A percentile compares a stretch with the other conserved stretches of the same genome.
phyloP scores from a whole-genome alignment of 2,113 vertebrate genomes.

The Ploceus nigricollis region DNA sequence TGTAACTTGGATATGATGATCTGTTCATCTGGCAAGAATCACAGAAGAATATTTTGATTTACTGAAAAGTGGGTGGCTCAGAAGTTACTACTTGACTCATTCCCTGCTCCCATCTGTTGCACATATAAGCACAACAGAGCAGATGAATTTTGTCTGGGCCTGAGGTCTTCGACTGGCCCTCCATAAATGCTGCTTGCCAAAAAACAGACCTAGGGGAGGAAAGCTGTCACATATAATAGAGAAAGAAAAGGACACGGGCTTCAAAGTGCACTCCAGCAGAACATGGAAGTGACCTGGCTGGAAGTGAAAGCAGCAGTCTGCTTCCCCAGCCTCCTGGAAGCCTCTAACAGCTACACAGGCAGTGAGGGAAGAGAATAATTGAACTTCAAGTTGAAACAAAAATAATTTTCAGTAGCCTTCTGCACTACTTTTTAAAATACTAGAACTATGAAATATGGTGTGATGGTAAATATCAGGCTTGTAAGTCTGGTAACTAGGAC shows the following conservation, averaged over 20 bases:
- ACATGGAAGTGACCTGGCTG: background rate
- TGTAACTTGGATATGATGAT: background rate
- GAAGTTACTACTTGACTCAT: background rate
- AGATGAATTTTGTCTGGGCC: background rate
- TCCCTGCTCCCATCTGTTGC: background rate
- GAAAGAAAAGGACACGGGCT: background rate
- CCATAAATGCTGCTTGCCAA: background rate
- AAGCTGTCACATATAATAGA: background rate
- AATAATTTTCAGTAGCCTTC: background rate
- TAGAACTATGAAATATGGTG: background rate
- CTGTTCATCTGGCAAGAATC: background rate
- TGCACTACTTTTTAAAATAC: background rate
- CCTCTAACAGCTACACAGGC: background rate
- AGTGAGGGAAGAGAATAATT: background rate
- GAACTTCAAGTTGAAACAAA: background rate
- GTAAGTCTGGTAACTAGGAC: background rate
- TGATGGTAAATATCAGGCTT: background rate
- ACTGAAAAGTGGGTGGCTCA: background rate
- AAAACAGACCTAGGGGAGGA: background rate
- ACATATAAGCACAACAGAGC: background rate
- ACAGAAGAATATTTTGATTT: background rate
- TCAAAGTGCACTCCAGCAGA: background rate
- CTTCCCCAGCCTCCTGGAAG: background rate
- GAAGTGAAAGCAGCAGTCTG: background rate
- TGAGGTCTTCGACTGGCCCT: background rate